Evolutionary conservation across 2,113 vertebrate genomes (phyloP).

Genomic region (Charadrius vociferus): DNA sequence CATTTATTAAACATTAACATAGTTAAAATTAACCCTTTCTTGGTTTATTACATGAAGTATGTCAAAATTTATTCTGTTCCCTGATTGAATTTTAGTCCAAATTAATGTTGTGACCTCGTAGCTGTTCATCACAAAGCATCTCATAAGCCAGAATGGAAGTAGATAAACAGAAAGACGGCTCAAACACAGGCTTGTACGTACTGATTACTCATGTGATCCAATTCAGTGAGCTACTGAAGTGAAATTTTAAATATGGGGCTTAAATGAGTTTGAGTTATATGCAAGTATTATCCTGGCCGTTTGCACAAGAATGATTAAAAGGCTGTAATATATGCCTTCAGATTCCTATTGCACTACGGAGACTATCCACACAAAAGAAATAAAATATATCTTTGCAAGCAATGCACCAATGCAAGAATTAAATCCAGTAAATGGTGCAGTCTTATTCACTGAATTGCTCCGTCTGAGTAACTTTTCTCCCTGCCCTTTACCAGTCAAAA

Average conservation of each 20-base stretch:
- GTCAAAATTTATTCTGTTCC: neutral
- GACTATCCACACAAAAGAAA: neutral
- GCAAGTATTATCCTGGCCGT: neutral
- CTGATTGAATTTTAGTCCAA: neutral
- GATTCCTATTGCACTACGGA: neutral
- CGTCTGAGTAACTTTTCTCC: neutral
- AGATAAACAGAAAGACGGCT: neutral
- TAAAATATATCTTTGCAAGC: neutral
- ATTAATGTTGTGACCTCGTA: neutral
- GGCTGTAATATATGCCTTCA: neutral
- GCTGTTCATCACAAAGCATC: neutral
- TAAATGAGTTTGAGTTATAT: neutral
- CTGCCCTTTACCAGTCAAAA: too few species aligned
- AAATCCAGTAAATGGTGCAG: neutral
- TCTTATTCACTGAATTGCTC: neutral
- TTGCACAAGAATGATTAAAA: neutral
- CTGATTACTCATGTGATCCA: neutral
- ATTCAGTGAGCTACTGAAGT: neutral
- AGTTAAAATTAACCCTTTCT: neutral
- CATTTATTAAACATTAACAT: neutral
- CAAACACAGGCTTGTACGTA: neutral
- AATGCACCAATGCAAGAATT: neutral
- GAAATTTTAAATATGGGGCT: neutral
- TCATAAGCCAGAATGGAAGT: neutral
- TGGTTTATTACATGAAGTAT: neutral